These are phyloP conservation scores for Perca schrenkii DNA, from an alignment of 2,113 vertebrate species.

Conservation along the genomic window DNA sequence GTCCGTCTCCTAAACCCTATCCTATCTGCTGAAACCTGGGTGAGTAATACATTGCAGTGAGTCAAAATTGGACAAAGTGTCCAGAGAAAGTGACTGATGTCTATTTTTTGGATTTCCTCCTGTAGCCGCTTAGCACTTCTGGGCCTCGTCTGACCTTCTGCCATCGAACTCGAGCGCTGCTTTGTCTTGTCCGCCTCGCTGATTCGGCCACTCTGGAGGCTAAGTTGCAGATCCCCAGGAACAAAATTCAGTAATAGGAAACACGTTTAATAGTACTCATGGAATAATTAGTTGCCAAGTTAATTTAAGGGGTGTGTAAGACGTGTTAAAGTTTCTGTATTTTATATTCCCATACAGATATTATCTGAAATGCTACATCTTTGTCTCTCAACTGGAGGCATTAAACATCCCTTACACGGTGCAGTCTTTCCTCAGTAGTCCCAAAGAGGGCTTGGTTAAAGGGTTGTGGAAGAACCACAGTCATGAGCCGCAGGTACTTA, in stretches of 20 bases:
- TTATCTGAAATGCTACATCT: constrained; percentile 91
- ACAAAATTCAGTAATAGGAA: constrained; percentile 88
- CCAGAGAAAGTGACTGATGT: not conserved
- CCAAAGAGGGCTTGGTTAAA: constrained; percentile 97
- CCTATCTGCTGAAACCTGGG: constrained; percentile 88
- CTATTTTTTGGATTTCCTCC: not conserved
- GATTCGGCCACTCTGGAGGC: constrained; percentile 88
- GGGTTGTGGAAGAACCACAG: constrained; percentile 98
- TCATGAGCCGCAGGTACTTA: constrained; percentile 89
- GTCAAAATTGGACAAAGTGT: not conserved
- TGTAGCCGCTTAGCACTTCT: constrained; percentile 86
- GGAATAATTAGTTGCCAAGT: not conserved
- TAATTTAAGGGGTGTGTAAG: not conserved
- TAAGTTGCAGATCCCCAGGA: constrained; percentile 88
- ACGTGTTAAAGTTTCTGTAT: constrained; percentile 10
- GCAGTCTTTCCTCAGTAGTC: constrained; percentile 91
- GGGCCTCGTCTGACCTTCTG: constrained; percentile 89
- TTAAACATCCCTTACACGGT: constrained; percentile 94
- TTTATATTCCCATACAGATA: constrained; percentile 78
- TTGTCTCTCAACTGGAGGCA: constrained; percentile 91
- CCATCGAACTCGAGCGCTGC: constrained; percentile 90
- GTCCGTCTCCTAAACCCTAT: constrained; percentile 89
- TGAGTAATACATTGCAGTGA: constrained; percentile 71
- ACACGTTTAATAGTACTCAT: not conserved
- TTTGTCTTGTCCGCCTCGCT: constrained; percentile 90